A percentile compares a stretch with the other conserved stretches of the same genome.
These are phyloP conservation scores for Rattus rattus DNA, from an alignment of 2,113 vertebrate species.

Conservation along the genomic window DNA sequence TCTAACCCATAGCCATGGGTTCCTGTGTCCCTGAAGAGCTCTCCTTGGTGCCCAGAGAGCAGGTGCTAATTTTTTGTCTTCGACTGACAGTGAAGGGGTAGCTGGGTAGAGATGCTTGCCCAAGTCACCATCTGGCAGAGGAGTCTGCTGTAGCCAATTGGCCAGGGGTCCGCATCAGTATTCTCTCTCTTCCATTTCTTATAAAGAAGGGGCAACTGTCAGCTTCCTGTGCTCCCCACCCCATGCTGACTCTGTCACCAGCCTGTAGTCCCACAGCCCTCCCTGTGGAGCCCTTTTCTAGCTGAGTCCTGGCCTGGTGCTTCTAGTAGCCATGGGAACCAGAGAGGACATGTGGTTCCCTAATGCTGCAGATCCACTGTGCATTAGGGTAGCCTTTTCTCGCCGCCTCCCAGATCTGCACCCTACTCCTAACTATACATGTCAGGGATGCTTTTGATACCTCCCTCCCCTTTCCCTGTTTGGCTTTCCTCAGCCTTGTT, in stretches of 20 bases:
- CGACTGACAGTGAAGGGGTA: neutral
- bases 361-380: neutral
- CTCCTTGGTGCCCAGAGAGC: neutral
- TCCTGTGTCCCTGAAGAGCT: fast-evolving
- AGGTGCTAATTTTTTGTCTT: neutral
- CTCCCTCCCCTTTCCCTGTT: too few relatives aligned
- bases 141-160: neutral
- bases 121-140: neutral
- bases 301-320: neutral
- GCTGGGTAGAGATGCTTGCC: neutral
- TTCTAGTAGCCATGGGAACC: neutral
- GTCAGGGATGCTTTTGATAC: neutral
- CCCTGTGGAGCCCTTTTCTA: neutral
- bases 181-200: neutral
- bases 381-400: neutral
- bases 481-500: neutral
- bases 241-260: neutral
- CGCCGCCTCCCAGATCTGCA: neutral
- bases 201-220: neutral
- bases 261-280: neutral
- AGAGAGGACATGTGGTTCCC: neutral
- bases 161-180: neutral
- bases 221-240: neutral
- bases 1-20: neutral
- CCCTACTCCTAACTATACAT: neutral